Evolutionary conservation across 1,140 invertebrate species (phyloP).

Genomic region (Dinothrombium tinctorium): DNA sequence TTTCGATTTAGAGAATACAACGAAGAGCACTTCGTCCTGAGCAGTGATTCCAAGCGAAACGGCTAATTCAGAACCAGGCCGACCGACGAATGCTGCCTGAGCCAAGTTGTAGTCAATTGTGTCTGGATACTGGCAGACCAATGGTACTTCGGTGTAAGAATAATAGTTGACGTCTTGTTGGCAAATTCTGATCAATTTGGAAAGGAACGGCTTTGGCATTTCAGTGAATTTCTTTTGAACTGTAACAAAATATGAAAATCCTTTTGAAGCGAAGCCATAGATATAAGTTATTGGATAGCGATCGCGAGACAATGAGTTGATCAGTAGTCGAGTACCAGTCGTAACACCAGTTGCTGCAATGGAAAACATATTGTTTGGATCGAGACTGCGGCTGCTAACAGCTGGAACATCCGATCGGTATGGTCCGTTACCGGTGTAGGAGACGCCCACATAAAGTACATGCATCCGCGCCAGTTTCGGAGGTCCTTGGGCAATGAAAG

Average conservation of each 20-base stretch:
- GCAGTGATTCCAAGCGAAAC: conserved; percentile 61
- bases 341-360: conserved; percentile 73
- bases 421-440: conserved; percentile 70
- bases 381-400: conserved; percentile 68
- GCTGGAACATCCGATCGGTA: conserved; percentile 83
- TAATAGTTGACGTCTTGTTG: conserved; percentile 88
- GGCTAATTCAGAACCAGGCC: conserved; percentile 69
- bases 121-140: conserved; percentile 59
- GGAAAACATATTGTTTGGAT: conserved; percentile 60
- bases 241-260: conserved; percentile 89
- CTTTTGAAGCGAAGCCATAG: conserved; percentile 79
- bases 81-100: conserved; percentile 76
- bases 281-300: conserved; percentile 86
- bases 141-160: conserved; percentile 91
- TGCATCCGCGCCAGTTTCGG: conserved; percentile 44
- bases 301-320: conserved; percentile 68
- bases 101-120: conserved; percentile 60
- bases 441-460: conserved; percentile 88
- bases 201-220: conserved; percentile 43
- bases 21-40: conserved; percentile 81
- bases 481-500: conserved; percentile 84
- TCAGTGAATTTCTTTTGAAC: conserved; percentile 63
- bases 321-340: conserved; percentile 70
- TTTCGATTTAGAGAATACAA: conserved; percentile 56
- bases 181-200: conserved; percentile 62